phyloP scores from a whole-genome alignment of 1,140 invertebrate genomes.

The Maconellicoccus hirsutus region DNA sequence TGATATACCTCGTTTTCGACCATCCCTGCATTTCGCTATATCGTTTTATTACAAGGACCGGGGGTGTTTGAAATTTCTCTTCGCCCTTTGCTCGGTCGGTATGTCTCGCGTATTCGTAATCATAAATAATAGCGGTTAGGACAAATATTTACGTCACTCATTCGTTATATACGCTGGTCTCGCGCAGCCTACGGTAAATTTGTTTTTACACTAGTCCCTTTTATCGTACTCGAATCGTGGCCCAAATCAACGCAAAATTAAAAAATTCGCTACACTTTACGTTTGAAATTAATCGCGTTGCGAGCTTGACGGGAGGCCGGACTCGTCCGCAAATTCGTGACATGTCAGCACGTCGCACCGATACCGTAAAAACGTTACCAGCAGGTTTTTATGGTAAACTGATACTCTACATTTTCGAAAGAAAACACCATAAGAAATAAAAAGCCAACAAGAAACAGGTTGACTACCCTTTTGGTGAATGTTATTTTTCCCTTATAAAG shows the following conservation, averaged over 20 bases:
- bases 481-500: constrained; percentile 21
- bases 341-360: too few species aligned
- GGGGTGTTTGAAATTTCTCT: constrained; percentile 2
- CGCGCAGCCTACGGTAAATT: background rate
- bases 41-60: constrained; percentile 13
- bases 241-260: background rate
- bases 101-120: constrained; percentile 18
- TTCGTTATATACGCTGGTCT: background rate
- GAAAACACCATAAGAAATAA: background rate
- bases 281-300: background rate
- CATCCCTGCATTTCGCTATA: constrained; percentile 18
- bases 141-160: constrained; percentile 22
- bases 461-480: constrained; percentile 11
- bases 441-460: background rate
- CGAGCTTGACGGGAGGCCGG: background rate
- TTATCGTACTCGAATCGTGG: background rate
- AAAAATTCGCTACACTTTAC: background rate
- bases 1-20: constrained; percentile 20
- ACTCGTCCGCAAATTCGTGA: too few species aligned
- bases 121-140: constrained; percentile 21
- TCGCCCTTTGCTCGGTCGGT: background rate
- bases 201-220: constrained; percentile 6
- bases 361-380: too few species aligned
- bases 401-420: too few species aligned
- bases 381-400: too few species aligned